phyloP scores from a whole-genome alignment of 2,888 invertebrate species.

The Lasioglossum morio region DNA sequence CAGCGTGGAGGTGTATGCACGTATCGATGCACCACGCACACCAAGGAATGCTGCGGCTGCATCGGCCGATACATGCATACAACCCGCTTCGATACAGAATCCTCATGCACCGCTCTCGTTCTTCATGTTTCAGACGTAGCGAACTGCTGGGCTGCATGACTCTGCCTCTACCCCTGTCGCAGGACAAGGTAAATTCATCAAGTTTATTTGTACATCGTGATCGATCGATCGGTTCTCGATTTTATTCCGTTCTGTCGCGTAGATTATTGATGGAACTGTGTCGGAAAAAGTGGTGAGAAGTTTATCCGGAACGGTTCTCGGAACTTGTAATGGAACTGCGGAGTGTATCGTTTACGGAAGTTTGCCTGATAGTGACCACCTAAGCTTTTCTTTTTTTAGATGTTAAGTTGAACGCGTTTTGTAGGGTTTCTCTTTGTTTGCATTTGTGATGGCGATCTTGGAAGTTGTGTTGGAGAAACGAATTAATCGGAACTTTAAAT shows the following conservation, averaged over 20 bases:
- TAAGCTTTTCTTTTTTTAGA: neutral
- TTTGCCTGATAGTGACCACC: neutral
- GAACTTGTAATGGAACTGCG: neutral
- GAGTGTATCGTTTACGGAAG: neutral
- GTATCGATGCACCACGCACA: neutral
- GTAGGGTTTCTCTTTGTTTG: neutral
- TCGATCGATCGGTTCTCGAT: neutral
- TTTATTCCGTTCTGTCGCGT: neutral
- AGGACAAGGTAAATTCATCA: slow-evolving; percentile 88
- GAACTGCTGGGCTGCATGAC: slow-evolving; percentile 98
- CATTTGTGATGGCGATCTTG: too few species aligned
- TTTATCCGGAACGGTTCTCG: neutral
- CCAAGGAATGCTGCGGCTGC: neutral
- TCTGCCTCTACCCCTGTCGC: slow-evolving; percentile 93
- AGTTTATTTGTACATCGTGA: neutral
- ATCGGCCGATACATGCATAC: neutral
- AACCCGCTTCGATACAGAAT: neutral
- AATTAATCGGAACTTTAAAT: neutral
- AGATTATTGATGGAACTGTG: neutral
- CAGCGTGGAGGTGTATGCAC: slow-evolving; percentile 4
- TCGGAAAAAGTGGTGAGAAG: neutral
- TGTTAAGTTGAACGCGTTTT: neutral
- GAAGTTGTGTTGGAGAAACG: too few species aligned
- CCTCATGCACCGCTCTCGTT: slow-evolving; percentile 73
- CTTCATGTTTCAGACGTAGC: slow-evolving; percentile 92